Conservation (phyloP, 2,888 invertebrate species). For the Rhodophaea formosa region DNA sequence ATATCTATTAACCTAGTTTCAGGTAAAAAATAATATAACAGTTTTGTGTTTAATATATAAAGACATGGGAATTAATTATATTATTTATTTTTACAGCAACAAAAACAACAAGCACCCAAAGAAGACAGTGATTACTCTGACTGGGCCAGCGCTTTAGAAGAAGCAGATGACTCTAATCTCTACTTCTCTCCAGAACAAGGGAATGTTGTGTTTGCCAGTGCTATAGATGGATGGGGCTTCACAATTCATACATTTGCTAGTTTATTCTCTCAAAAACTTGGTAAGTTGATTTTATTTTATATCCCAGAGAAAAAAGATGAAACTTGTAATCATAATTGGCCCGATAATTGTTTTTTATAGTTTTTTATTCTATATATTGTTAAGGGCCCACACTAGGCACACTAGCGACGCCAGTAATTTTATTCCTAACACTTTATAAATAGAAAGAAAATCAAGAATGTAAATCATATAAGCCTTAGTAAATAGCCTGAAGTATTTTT, state of each 20-base stretch:
- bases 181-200: conserved; percentile 96
- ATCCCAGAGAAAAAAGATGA: neutral
- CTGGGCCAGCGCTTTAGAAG: conserved; percentile 90
- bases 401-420: too few species aligned
- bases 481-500: too few species aligned
- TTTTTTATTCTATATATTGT: too few species aligned
- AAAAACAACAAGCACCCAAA: conserved; percentile 44
- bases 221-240: conserved; percentile 95
- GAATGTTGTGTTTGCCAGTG: conserved; percentile 98
- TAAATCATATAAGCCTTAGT: too few species aligned
- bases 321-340: too few species aligned
- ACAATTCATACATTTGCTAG: conserved; percentile 90
- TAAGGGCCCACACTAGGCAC: too few species aligned
- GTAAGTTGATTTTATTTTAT: conserved; percentile 44
- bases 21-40: too few species aligned
- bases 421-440: too few species aligned
- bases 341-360: too few species aligned
- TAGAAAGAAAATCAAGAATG: too few species aligned
- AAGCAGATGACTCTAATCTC: conserved; percentile 91
- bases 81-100: conserved; percentile 18
- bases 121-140: conserved; percentile 80
- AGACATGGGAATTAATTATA: neutral
- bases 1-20: too few species aligned
- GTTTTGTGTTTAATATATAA: too few species aligned
- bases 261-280: conserved; percentile 86